Base-by-base conservation (phyloP, 2,888 invertebrate genomes). In the Drosophila limbata region DNA sequence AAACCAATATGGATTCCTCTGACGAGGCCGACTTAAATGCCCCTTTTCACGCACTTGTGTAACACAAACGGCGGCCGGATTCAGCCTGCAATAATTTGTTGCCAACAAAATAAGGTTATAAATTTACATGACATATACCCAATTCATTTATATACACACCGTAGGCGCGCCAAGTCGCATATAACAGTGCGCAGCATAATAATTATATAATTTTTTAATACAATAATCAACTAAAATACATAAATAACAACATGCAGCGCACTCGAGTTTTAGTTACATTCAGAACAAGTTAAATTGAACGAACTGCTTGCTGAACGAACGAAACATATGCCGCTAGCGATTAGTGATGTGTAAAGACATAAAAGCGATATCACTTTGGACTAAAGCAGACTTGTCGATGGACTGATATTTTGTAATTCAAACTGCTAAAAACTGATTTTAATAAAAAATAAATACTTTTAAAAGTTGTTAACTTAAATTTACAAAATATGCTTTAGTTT, bases 1-100 rank as follows among this genome's bases (percentile, higher is more conserved):
- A 89, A 95, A 94, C 97, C 97, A 97, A 78, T 95, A 94, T 0
- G 97, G 96, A 89, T 95, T 95, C 64, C 95, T 93, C 84, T 94
- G 94, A 87, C 93, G 94, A 8, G 96, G 95, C 48, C 90, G 84
- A 81, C 90, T 91, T 50, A 91, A 74, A 45, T 91, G 86, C 50
- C 93, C 91, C 85, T 92, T 92, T 69, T 91, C 81, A 59, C 92
- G 87, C 75, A 93, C 84, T 91, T 93, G 89, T 77, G 87, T 82
- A 77, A 91, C 74, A 66, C 57, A 55, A 51, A 80, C 60, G 6
- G 82, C 60, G 19, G 65, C 44, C 25, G 77, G 40, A 44, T 51
- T 74, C 3, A 81, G 61, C 25, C 76, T 77, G 47, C 37, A 21
- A 28, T 8, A 6, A 6, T 37, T 2, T 61, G 51, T 21, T 21